Conservation (phyloP, 2,888 invertebrate species). For the Ellobium chinense region DNA sequence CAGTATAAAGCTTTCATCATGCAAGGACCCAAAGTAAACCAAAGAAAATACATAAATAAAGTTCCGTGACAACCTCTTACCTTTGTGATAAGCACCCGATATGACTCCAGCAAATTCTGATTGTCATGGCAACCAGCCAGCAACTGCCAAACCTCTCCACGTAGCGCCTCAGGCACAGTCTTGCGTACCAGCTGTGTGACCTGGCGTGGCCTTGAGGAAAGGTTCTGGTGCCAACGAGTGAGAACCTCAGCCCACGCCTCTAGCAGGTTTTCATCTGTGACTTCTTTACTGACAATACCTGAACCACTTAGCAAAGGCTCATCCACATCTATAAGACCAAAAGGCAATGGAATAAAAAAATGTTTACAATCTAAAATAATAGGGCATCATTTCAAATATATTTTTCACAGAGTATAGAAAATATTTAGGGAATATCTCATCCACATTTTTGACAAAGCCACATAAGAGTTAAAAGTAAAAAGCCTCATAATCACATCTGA, state of each 20-base stretch:
- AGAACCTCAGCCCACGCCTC: slow-evolving; percentile 94
- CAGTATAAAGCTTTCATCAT: no score
- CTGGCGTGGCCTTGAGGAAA: slow-evolving; percentile 84
- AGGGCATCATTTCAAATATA: no score
- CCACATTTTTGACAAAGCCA: no score
- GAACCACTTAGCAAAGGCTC: slow-evolving; percentile 98
- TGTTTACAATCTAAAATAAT: no score
- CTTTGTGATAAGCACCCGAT: slow-evolving; percentile 94
- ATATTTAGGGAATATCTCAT: no score
- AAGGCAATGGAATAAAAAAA: no score
- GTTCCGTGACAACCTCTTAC: slow-evolving; percentile 81
- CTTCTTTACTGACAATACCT: slow-evolving; percentile 97
- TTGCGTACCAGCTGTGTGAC: slow-evolving; percentile 75
- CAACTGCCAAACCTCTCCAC: slow-evolving; percentile 98
- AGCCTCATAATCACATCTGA: no score
- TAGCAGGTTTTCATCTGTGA: slow-evolving; percentile 91
- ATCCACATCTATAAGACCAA: slow-evolving; percentile 80
- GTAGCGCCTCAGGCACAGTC: slow-evolving; percentile 96
- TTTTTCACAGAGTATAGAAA: no score
- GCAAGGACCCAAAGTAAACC: background rate
- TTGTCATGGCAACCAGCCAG: slow-evolving; percentile 90
- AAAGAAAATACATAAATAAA: no score
- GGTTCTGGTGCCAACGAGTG: slow-evolving; percentile 77
- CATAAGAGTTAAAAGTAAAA: no score
- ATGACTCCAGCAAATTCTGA: slow-evolving; percentile 89